Conservation (phyloP, 1,140 invertebrate genomes). For the Aphelenchoides fujianensis region DNA sequence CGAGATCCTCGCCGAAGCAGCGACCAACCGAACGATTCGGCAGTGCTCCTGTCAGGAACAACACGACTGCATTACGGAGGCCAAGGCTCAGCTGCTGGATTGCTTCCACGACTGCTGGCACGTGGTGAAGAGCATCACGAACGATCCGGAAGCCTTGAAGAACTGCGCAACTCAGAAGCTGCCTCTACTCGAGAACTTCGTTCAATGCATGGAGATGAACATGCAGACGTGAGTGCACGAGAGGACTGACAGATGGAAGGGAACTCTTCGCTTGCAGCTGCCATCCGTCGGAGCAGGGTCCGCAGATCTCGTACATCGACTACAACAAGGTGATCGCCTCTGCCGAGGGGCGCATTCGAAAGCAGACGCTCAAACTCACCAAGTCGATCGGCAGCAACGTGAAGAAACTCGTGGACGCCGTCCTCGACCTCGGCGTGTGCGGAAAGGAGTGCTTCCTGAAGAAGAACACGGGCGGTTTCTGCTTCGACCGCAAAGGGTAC, state of each 20-base stretch:
- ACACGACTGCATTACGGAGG: constrained; percentile 22
- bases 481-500: constrained; percentile 32
- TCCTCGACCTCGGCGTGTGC: constrained; percentile 32
- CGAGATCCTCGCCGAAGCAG: constrained; percentile 2
- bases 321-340: constrained; percentile 18
- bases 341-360: neutral
- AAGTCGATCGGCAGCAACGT: constrained; percentile 8
- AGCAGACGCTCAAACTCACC: constrained; percentile 14
- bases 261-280: constrained; percentile 15
- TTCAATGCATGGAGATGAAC: constrained; percentile 10
- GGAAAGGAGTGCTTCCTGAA: constrained; percentile 35
- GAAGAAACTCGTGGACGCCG: constrained; percentile 24
- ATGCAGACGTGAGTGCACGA: neutral
- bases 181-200: constrained; percentile 15
- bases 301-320: constrained; percentile 34
- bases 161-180: constrained; percentile 5
- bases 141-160: constrained; percentile 13
- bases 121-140: constrained; percentile 18
- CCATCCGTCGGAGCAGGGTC: constrained; percentile 17
- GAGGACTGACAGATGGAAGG: too few species aligned
- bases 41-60: constrained; percentile 40
- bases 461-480: constrained; percentile 33
- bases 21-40: constrained; percentile 23
- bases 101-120: constrained; percentile 35
- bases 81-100: constrained; percentile 27